Base-by-base conservation (phyloP, 2,797 vertebrate genomes). In the Labroides dimidiatus region DNA sequence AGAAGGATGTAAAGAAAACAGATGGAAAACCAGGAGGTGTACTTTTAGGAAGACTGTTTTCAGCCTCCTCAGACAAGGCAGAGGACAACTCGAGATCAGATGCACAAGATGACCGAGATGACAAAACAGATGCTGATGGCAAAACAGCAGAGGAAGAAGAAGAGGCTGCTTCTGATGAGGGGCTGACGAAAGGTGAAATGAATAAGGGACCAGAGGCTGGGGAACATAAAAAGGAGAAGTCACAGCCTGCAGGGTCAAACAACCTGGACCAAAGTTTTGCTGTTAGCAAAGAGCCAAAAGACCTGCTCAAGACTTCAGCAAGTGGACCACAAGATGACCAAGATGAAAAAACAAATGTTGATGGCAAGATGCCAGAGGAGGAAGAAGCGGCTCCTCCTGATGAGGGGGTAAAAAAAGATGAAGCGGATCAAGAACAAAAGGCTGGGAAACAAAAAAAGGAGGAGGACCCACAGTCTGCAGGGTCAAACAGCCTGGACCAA, bases 1-100 rank as follows among this genome's bases (percentile, higher is more conserved):
- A 47, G 14, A 89, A 66, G 30, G 88, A 92, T 12, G 59, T 33
- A 42, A 94, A 91, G 63, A 94, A 86, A 80, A 10, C 84, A 20
- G 91, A 92, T 1, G 50, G 50, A 41, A 94, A 91, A 87, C 62
- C 89, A 0, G 64, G 72, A 49, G 86, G 78, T 67, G 90, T 92
- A 68, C 63, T 93, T 36, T 59, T 93, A 6, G 92, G 91, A 73
- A 89, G 85, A 75, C 72, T 93, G 27, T 79, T 93, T 75, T 90
- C 89, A 64, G 84, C 89, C 0, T 85, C 90, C 15, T 51, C 77
- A 11, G 93, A 92, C 30, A 92, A 81, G 42, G 45, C 50, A 20
- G 79, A 84, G 21, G 85, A 87, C 2, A 0, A 37, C 12, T 52
- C 63, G 1, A 76, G 68, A 72, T 2, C 19, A 0, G 10, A 37